phyloP scores from a whole-genome alignment of 1,140 invertebrate species.

The Oppia nitens region DNA sequence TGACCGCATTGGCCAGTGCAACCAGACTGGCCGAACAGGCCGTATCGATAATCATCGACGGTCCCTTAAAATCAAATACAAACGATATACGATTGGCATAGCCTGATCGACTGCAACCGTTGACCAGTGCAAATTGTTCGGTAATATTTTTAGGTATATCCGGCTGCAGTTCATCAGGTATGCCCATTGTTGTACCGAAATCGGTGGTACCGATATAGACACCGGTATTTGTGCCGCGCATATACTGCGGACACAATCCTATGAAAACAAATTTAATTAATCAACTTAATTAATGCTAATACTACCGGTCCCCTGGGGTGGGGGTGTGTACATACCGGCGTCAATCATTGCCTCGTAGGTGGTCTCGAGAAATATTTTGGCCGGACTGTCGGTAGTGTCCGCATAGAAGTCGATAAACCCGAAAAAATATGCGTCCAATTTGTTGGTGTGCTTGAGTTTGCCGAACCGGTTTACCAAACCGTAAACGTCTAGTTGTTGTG shows the following conservation, averaged over 20 bases:
- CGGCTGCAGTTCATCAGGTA: constrained; percentile 34
- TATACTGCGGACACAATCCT: constrained; percentile 25
- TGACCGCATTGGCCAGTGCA: constrained; percentile 34
- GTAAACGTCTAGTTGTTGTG: constrained; percentile 29
- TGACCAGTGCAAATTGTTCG: constrained; percentile 64
- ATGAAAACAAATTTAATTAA: too few species aligned
- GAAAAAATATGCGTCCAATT: constrained; percentile 76
- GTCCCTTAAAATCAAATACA: constrained; percentile 66
- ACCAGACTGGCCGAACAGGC: constrained; percentile 33
- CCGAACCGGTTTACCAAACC: constrained; percentile 67
- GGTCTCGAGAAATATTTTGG: constrained; percentile 74
- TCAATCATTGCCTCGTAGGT: constrained; percentile 88
- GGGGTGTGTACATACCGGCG: constrained; percentile 42
- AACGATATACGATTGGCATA: constrained; percentile 84
- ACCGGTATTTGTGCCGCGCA: constrained; percentile 51
- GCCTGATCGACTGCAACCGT: constrained; percentile 46
- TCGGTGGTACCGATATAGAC: constrained; percentile 75
- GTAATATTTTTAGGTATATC: constrained; percentile 30
- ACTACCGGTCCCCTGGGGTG: background rate
- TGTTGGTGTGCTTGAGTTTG: constrained; percentile 68
- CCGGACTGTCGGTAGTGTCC: constrained; percentile 82
- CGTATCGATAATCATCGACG: constrained; percentile 37
- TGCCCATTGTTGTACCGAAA: constrained; percentile 62
- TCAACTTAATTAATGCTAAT: constrained; percentile 4
- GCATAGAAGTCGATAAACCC: constrained; percentile 81